Conservation (phyloP, 2,888 invertebrate genomes). For the Tetropium fuscum region DNA sequence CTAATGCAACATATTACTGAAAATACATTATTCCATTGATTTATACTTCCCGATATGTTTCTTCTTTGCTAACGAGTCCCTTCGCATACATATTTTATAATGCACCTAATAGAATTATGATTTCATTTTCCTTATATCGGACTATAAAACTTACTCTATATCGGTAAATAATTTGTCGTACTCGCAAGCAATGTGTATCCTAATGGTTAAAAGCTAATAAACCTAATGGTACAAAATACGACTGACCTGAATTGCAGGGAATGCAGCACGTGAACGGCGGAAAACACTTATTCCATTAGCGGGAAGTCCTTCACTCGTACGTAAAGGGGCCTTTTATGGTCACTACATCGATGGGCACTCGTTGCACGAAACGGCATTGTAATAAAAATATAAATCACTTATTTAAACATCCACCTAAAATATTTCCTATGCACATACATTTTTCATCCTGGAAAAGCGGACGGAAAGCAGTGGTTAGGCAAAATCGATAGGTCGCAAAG, state of each 20-base stretch:
- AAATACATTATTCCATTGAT: too few relatives aligned
- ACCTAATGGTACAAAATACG: constrained; percentile 18
- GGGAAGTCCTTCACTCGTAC: constrained; percentile 4
- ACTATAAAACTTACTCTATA: too few relatives aligned
- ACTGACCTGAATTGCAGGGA: constrained; percentile 21
- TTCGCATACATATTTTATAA: too few relatives aligned
- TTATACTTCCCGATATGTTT: too few relatives aligned
- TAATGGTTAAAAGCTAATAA: neutral
- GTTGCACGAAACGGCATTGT: neutral
- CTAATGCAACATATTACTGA: too few relatives aligned
- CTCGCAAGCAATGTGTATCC: constrained; percentile 6
- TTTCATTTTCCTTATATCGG: too few relatives aligned
- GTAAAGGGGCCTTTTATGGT: neutral
- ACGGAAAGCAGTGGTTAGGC: constrained; percentile 8
- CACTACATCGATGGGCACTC: neutral
- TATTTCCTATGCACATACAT: constrained; percentile 11
- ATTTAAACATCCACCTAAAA: constrained; percentile 3
- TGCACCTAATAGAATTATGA: too few relatives aligned
- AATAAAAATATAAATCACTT: constrained; percentile 4
- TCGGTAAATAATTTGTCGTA: constrained; percentile 18
- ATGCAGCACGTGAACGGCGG: constrained; percentile 5
- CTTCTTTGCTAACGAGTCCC: too few relatives aligned
- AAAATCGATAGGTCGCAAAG: constrained; percentile 15
- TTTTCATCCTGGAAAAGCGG: constrained; percentile 19
- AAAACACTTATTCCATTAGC: constrained; percentile 13